A percentile compares a stretch with the other conserved stretches of the same genome.
phyloP scores from a whole-genome alignment of 2,797 vertebrate genomes.

The Miichthys miiuy region DNA sequence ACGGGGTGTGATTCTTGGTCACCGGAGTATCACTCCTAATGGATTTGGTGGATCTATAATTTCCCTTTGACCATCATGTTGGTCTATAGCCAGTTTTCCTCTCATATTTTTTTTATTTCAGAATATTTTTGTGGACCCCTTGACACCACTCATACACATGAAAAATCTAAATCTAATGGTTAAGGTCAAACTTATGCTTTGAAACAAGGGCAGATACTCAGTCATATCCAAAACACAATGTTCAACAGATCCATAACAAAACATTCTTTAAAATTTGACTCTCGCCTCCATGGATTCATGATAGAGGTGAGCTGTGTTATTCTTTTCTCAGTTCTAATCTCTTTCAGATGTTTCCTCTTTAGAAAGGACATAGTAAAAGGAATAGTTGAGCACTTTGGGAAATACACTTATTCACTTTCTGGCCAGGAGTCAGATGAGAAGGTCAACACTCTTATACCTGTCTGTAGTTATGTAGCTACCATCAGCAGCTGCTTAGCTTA shows the following conservation, averaged over 20 bases:
- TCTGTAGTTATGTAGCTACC: background rate
- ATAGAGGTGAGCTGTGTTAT: background rate
- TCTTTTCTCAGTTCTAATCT: background rate
- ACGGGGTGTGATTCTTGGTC: background rate
- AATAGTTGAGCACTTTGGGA: background rate
- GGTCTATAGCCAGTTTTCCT: background rate
- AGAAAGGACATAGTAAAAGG: too few species aligned
- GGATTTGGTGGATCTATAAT: background rate
- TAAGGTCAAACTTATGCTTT: constrained; percentile 13
- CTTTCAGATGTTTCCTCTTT: background rate
- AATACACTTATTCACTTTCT: background rate
- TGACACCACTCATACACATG: background rate
- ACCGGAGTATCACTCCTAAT: background rate
- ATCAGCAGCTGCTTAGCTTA: background rate
- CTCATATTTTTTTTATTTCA: background rate
- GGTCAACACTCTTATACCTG: background rate
- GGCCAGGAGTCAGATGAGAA: background rate
- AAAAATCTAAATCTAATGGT: constrained; percentile 12
- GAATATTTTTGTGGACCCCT: background rate
- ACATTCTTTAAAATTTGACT: background rate
- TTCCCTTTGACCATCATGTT: constrained; percentile 6
- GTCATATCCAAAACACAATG: background rate
- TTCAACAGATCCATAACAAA: background rate
- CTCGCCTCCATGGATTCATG: background rate
- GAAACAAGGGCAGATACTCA: background rate